phyloP scores from a whole-genome alignment of 2,797 vertebrate genomes.

The Etheostoma nigrum region DNA sequence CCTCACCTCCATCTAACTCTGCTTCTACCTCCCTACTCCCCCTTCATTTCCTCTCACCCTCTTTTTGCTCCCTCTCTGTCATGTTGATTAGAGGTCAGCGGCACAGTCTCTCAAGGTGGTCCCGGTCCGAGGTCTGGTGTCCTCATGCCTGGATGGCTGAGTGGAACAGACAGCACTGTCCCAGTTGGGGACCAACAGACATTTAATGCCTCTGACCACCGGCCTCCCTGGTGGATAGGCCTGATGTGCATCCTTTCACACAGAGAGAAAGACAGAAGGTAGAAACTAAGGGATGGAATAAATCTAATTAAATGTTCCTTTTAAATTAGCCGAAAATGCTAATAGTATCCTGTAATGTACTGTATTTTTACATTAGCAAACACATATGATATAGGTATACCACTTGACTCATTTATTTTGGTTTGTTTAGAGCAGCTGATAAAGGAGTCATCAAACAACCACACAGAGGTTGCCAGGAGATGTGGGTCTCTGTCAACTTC shows the following conservation, averaged over 20 bases:
- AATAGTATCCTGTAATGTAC: not conserved
- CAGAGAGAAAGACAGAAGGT: constrained; percentile 26
- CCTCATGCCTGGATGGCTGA: constrained; percentile 73
- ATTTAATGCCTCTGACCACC: constrained; percentile 79
- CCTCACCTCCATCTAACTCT: constrained; percentile 1
- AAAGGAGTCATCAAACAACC: not conserved
- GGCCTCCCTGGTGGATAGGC: constrained; percentile 56
- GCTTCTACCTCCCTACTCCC: not conserved
- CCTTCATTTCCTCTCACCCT: constrained; percentile 19
- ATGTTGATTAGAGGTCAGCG: constrained; percentile 63
- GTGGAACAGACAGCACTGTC: constrained; percentile 74
- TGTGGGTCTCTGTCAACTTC: not conserved
- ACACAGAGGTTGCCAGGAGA: not conserved
- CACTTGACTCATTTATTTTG: not conserved
- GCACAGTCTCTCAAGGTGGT: constrained; percentile 75
- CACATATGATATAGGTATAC: not conserved
- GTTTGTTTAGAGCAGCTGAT: not conserved
- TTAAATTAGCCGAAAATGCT: not conserved
- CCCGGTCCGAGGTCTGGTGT: constrained; percentile 51
- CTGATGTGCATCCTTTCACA: constrained; percentile 58
- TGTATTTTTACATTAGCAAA: not conserved
- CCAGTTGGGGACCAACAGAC: constrained; percentile 70
- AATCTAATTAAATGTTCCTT: constrained; percentile 4
- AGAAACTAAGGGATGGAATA: constrained; percentile 14
- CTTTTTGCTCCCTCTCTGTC: constrained; percentile 19